These are phyloP conservation scores for Pangasius krempfi DNA, from an alignment of 2,797 vertebrate genomes.

Conservation along the genomic window DNA sequence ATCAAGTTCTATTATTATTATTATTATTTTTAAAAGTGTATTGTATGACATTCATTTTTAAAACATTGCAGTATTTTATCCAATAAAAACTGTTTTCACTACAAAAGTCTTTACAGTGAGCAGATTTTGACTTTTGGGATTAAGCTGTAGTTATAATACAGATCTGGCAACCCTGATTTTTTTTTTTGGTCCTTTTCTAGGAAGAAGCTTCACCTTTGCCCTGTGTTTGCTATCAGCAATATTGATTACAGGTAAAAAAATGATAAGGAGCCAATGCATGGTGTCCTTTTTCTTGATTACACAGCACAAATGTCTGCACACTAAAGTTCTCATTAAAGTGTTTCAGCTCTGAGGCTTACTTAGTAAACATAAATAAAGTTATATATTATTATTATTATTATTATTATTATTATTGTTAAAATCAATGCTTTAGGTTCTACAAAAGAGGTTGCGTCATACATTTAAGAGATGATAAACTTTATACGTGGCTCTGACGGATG, in stretches of 20 bases:
- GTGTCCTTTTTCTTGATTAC: slow-evolving; percentile 42
- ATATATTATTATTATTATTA: too few species aligned
- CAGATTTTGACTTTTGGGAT: background rate
- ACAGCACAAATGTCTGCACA: slow-evolving; percentile 10
- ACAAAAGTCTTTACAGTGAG: background rate
- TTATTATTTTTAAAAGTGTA: background rate
- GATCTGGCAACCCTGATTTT: background rate
- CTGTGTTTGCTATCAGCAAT: slow-evolving; percentile 57
- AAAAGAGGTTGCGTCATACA: background rate
- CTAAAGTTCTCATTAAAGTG: background rate
- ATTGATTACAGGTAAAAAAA: slow-evolving; percentile 59
- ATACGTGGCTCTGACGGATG: background rate
- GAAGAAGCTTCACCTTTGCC: slow-evolving; percentile 62
- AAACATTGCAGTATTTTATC: background rate
- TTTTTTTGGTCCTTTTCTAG: background rate
- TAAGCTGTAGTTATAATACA: too few species aligned
- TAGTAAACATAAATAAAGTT: background rate
- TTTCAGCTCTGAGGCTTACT: background rate
- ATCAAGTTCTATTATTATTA: background rate
- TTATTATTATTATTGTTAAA: background rate
- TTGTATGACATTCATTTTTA: too few species aligned
- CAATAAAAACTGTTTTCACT: background rate
- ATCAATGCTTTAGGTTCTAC: background rate
- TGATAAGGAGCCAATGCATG: slow-evolving; percentile 43
- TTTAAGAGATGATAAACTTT: background rate